Base-by-base conservation (phyloP, 2,888 invertebrate species). In the Pyrochroa serraticornis region DNA sequence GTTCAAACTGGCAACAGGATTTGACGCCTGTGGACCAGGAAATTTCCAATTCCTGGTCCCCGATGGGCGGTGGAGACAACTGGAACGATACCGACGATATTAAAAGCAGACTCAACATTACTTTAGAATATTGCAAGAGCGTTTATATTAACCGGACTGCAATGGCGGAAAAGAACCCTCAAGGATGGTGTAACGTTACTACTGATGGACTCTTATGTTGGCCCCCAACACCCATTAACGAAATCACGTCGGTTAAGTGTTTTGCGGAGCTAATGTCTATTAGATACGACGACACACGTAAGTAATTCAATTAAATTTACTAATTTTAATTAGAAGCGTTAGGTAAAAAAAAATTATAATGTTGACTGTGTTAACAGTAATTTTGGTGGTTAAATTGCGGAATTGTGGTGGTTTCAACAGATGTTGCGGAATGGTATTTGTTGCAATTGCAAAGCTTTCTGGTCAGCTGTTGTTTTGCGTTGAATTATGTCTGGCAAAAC, bases 131-230 rank as follows among this genome's bases (percentile, higher is more conserved):
- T 36, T 75, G 74, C 37, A 57, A 62, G 42, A 60, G 48, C 8
- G 46, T 65, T 22, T 71, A 68, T 48, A 41, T 53, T 5, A 73
- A 73, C 45, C 66, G 70, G 33, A 67, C 71, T n/a, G 33, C 42
- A 6, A 45, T 73, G 12, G 46, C 52, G 6, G 54, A 68, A 30
- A 55, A 49, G n/a, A 62, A 71, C 51, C 68, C 68, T 3, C 66
- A 71, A 3, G 72, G 71, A 35, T 78, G 73, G 75, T 93, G 93
- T 74, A 84, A 85, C 53, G 85, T 87, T 35, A 85, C 85, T 66
- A 91, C 87, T 82, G 93, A 94, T 73, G 85, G 85, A 2, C 80
- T 93, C 55, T 81, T 92, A 33, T 95, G 94, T 77, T 95, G 94
- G 95, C 93, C 92, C 7, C 84, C 87, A 1, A 92, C 93, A 1